phyloP scores from a whole-genome alignment of 2,888 invertebrate species.

The Chesias legatella region DNA sequence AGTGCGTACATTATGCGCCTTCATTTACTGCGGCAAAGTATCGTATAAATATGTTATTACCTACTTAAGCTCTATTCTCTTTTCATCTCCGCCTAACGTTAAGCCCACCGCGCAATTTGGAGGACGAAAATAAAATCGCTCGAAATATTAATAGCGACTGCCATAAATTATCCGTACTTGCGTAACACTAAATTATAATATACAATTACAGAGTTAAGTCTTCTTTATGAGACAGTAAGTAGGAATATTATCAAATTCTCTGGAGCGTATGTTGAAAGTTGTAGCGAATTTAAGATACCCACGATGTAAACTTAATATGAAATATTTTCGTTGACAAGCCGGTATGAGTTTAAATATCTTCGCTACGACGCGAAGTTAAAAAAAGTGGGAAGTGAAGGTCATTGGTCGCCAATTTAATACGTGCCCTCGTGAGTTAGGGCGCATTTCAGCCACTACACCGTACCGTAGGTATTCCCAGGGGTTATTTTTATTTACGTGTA shows the following conservation, averaged over 20 bases:
- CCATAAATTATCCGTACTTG: slow-evolving; percentile 17
- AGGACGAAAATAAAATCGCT: slow-evolving; percentile 5
- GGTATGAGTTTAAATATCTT: slow-evolving; percentile 33
- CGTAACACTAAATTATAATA: slow-evolving; percentile 20
- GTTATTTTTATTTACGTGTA: slow-evolving; percentile 31
- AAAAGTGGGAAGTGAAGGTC: slow-evolving; percentile 29
- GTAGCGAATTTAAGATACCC: slow-evolving; percentile 42
- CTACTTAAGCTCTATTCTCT: slow-evolving; percentile 3
- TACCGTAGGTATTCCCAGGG: slow-evolving; percentile 33
- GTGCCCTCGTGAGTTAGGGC: slow-evolving; percentile 40
- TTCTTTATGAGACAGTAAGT: slow-evolving; percentile 30
- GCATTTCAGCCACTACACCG: slow-evolving; percentile 37
- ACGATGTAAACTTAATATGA: slow-evolving; percentile 44
- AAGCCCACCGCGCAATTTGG: slow-evolving; percentile 5
- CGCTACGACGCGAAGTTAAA: slow-evolving; percentile 32
- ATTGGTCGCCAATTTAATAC: slow-evolving; percentile 34
- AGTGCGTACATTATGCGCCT: slow-evolving; percentile 2
- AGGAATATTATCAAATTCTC: slow-evolving; percentile 45
- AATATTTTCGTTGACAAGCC: slow-evolving; percentile 45
- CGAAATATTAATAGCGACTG: slow-evolving; percentile 8
- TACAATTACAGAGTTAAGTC: slow-evolving; percentile 20
- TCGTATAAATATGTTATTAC: slow-evolving; percentile 16
- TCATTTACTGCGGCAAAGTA: slow-evolving; percentile 10
- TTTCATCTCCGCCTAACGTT: not conserved
- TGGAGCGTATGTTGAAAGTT: slow-evolving; percentile 32